A percentile compares a stretch with the other conserved stretches of the same genome.
phyloP scores from a whole-genome alignment of 1,140 invertebrate genomes.

The Aporrectodea caliginosa region DNA sequence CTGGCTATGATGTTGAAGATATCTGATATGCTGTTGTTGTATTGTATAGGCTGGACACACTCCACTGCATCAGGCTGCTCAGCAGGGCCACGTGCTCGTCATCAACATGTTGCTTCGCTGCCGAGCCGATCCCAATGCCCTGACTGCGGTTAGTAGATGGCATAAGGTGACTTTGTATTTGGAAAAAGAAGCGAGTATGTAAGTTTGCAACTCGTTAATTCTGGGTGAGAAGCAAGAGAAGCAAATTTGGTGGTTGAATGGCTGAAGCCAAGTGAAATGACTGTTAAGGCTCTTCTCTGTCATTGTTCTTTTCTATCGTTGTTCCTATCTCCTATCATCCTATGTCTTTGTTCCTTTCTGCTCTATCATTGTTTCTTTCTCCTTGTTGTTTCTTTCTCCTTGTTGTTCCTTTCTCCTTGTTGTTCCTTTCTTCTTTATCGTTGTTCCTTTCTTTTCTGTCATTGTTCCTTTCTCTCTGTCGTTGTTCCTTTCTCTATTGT shows the following conservation, averaged over 20 bases:
- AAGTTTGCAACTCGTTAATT: too few species aligned
- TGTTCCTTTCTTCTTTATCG: neutral
- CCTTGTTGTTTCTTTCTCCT: neutral
- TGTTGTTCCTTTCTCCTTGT: neutral
- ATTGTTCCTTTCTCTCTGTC: neutral
- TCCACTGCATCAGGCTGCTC: slow-evolving; percentile 93
- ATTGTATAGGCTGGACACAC: slow-evolving; percentile 74
- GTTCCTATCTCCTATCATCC: neutral
- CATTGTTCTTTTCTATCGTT: neutral
- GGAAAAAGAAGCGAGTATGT: too few species aligned
- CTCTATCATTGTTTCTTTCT: neutral
- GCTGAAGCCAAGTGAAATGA: neutral
- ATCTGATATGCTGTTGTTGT: too few species aligned
- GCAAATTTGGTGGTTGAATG: neutral
- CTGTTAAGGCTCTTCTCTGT: neutral
- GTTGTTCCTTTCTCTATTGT: neutral
- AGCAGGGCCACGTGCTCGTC: slow-evolving; percentile 95
- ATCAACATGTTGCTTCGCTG: slow-evolving; percentile 75
- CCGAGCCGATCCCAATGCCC: neutral
- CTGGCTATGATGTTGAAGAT: too few species aligned
- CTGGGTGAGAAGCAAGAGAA: too few species aligned
- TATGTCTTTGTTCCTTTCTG: neutral
- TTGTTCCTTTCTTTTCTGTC: neutral
- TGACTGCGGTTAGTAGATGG: slow-evolving; percentile 8
- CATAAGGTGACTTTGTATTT: too few species aligned